Evolutionary conservation across 2,888 invertebrate genomes (phyloP).

Genomic region (Idaea straminata): DNA sequence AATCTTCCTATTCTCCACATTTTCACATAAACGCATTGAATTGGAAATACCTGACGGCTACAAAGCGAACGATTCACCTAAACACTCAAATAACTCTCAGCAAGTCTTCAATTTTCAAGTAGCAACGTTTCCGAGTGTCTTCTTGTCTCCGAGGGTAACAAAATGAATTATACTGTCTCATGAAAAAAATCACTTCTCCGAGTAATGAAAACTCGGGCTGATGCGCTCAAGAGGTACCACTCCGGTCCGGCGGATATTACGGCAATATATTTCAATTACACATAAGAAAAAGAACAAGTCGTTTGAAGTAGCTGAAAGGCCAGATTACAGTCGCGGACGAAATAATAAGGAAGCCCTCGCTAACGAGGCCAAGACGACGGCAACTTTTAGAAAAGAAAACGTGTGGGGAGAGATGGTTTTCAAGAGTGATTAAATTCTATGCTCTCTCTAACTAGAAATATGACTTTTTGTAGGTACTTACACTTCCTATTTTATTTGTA

Average conservation of each 20-base stretch:
- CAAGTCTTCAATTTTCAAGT: constrained; percentile 46
- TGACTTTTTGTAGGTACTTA: background rate
- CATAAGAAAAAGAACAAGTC: constrained; percentile 80
- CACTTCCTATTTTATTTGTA: background rate
- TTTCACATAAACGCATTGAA: constrained; percentile 9
- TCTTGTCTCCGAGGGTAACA: constrained; percentile 54
- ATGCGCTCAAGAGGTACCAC: constrained; percentile 72
- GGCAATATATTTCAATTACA: constrained; percentile 81
- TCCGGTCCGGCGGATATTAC: constrained; percentile 77
- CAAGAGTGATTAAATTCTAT: constrained; percentile 55
- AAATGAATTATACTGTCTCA: constrained; percentile 75
- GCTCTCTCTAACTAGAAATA: constrained; percentile 9
- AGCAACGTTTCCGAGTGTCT: constrained; percentile 59
- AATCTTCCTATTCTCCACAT: constrained; percentile 16
- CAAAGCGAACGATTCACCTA: background rate
- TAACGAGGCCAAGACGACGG: constrained; percentile 66
- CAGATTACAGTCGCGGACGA: constrained; percentile 74
- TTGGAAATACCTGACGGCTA: background rate
- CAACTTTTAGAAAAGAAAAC: constrained; percentile 64
- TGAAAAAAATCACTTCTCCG: constrained; percentile 73
- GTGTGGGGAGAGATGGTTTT: constrained; percentile 54
- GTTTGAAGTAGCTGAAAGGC: constrained; percentile 78
- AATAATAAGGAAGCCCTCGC: constrained; percentile 73
- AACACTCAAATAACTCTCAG: constrained; percentile 11
- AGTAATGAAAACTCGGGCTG: constrained; percentile 78